These are phyloP conservation scores for Epinotia nisella DNA, from an alignment of 2,888 invertebrate genomes.

Conservation along the genomic window DNA sequence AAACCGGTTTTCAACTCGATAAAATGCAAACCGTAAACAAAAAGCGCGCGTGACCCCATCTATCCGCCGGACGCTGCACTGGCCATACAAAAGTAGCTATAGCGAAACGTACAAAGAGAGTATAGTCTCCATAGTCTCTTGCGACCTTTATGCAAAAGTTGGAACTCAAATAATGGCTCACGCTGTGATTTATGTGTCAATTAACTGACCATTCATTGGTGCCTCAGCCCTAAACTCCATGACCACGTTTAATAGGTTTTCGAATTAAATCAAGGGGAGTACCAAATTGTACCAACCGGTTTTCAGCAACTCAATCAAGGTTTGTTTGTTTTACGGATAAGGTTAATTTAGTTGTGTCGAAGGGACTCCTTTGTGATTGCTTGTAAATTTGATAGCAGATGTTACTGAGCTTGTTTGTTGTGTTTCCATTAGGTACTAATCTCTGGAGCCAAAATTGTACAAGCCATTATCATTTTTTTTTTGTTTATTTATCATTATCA, in stretches of 20 bases:
- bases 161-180: slow-evolving; percentile 34
- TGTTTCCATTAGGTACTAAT: slow-evolving; percentile 41
- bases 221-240: slow-evolving; percentile 35
- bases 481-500: too few relatives aligned
- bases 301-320: slow-evolving; percentile 45
- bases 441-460: slow-evolving; percentile 12
- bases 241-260: slow-evolving; percentile 46
- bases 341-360: slow-evolving; percentile 37
- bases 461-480: slow-evolving; percentile 21
- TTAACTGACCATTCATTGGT: slow-evolving; percentile 49
- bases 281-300: slow-evolving; percentile 44
- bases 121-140: background rate
- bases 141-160: background rate
- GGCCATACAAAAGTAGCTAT: background rate
- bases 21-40: slow-evolving; percentile 54
- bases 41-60: slow-evolving; percentile 68
- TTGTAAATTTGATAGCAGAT: slow-evolving; percentile 41
- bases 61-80: slow-evolving; percentile 58
- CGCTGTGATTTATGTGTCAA: slow-evolving; percentile 48
- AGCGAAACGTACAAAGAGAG: background rate
- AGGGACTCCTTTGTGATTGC: slow-evolving; percentile 37
- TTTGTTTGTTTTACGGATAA: slow-evolving; percentile 48
- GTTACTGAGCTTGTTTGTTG: slow-evolving; percentile 37
- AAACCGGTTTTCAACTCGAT: slow-evolving; percentile 30
- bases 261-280: slow-evolving; percentile 45